These are phyloP conservation scores for Aphaenogaster rudis DNA, from an alignment of 1,140 invertebrate genomes.

Conservation along the genomic window DNA sequence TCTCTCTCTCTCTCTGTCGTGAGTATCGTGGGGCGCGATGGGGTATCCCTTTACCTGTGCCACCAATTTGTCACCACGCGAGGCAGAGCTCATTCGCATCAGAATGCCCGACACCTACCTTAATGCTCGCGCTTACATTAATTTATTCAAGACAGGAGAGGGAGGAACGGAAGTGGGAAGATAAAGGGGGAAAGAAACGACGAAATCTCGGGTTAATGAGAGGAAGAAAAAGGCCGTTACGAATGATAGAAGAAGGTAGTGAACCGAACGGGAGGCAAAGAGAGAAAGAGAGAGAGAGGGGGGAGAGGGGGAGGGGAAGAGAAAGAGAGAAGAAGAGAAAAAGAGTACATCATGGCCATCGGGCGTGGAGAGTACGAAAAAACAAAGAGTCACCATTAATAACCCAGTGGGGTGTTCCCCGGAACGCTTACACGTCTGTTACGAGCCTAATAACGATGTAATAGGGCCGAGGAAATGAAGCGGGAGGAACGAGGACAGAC, in stretches of 20 bases:
- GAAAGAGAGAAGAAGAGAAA: background rate
- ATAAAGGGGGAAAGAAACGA: background rate
- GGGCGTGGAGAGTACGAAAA: conserved; percentile 76
- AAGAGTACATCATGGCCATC: conserved; percentile 45
- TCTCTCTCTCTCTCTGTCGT: background rate
- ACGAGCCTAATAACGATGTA: conserved; percentile 83
- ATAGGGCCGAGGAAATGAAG: conserved; percentile 78
- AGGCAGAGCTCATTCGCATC: conserved; percentile 78
- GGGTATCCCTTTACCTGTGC: conserved; percentile 78
- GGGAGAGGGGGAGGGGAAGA: background rate
- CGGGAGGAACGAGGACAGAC: conserved; percentile 53
- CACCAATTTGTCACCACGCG: conserved; percentile 80
- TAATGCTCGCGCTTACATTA: conserved; percentile 79
- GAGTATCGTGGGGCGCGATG: conserved; percentile 57
- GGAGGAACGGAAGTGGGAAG: background rate
- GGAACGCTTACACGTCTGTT: conserved; percentile 80
- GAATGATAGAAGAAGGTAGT: conserved; percentile 35
- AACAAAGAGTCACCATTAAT: conserved; percentile 83
- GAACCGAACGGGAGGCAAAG: conserved; percentile 48
- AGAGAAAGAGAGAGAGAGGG: background rate
- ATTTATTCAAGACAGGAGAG: conserved; percentile 75
- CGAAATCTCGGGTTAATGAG: conserved; percentile 28
- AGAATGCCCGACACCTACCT: conserved; percentile 78
- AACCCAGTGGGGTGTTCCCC: conserved; percentile 82
- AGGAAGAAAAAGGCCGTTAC: conserved; percentile 1